phyloP scores from a whole-genome alignment of 2,113 vertebrate species.

The Melospiza melodia region DNA sequence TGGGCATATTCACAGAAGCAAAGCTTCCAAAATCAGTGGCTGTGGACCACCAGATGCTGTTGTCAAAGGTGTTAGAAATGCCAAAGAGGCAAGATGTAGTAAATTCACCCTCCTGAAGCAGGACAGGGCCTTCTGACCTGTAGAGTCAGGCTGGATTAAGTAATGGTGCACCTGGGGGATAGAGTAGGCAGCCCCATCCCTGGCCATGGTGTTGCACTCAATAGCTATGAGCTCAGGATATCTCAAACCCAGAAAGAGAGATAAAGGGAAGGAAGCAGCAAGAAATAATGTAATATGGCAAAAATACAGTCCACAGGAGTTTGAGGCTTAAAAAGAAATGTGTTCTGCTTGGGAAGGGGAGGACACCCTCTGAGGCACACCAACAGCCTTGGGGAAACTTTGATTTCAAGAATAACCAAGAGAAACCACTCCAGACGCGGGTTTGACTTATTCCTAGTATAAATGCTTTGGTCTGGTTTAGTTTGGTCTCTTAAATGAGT shows the following conservation, averaged over 20 bases:
- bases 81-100: fast-evolving
- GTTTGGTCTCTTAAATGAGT: neutral
- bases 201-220: fast-evolving
- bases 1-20: neutral
- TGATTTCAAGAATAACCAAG: neutral
- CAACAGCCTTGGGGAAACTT: neutral
- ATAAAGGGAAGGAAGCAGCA: neutral
- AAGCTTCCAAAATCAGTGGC: neutral
- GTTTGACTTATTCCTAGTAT: fast-evolving
- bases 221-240: neutral
- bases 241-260: neutral
- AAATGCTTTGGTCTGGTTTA: neutral
- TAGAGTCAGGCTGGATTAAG: neutral
- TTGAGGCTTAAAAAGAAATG: neutral
- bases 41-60: too few relatives aligned
- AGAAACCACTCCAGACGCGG: neutral
- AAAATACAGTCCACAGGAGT: neutral
- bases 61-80: neutral
- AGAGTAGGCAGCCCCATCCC: neutral
- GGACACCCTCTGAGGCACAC: neutral
- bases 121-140: neutral
- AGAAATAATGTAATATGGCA: neutral
- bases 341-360: neutral
- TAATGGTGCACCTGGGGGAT: fast-evolving
- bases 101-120: neutral